These are phyloP conservation scores for Lutraria lutraria DNA, from an alignment of 2,888 invertebrate genomes.

Conservation along the genomic window DNA sequence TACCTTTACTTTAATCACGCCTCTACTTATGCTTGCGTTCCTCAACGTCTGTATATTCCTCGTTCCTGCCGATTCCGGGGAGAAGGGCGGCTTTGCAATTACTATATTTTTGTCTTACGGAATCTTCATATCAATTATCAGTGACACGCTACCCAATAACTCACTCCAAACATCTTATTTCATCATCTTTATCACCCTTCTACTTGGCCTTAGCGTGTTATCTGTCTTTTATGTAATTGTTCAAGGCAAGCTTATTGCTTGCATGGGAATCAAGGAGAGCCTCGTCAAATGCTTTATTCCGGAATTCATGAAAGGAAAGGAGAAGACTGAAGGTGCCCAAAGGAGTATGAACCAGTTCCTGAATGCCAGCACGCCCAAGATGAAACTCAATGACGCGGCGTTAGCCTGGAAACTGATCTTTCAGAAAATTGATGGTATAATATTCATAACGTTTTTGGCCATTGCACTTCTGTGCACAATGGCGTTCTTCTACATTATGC, in stretches of 20 bases:
- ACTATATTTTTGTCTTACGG: slow-evolving; percentile 55
- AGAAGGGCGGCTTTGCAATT: slow-evolving; percentile 49
- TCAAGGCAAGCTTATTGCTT: slow-evolving; percentile 23
- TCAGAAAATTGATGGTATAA: not conserved
- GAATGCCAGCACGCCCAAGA: not conserved
- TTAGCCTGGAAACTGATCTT: not conserved
- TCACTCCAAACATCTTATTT: slow-evolving; percentile 41
- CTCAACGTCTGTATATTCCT: slow-evolving; percentile 49
- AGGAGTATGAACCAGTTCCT: not conserved
- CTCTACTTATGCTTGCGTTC: slow-evolving; percentile 38
- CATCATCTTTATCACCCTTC: slow-evolving; percentile 33
- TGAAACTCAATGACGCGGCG: not conserved
- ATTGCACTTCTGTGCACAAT: not conserved
- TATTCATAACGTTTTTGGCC: not conserved
- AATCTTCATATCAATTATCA: slow-evolving; percentile 41
- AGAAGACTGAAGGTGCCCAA: not conserved
- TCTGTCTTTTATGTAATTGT: slow-evolving; percentile 37
- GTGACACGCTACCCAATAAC: slow-evolving; percentile 45
- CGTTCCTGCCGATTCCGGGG: slow-evolving; percentile 48
- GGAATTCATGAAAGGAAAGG: not conserved
- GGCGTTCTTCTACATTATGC: not conserved
- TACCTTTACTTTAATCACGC: slow-evolving; percentile 38
- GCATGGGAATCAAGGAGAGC: slow-evolving; percentile 9
- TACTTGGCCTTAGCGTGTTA: slow-evolving; percentile 31
- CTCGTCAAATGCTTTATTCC: not conserved